These are phyloP conservation scores for Tor tambroides DNA, from an alignment of 2,113 vertebrate genomes.

Conservation along the genomic window DNA sequence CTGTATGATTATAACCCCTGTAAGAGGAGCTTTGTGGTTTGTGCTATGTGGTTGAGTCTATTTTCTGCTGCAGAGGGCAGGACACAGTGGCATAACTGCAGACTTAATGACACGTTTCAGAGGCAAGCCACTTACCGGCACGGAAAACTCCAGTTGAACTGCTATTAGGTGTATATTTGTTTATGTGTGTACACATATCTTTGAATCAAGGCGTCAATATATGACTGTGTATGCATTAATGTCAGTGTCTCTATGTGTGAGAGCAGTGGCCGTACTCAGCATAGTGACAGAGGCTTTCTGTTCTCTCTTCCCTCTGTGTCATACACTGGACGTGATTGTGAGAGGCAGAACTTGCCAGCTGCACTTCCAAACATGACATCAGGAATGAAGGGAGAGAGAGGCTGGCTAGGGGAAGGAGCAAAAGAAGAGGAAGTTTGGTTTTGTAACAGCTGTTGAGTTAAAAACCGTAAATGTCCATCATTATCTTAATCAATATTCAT, in stretches of 20 bases:
- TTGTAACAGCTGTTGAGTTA: not conserved
- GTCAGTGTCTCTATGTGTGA: conserved; percentile 37
- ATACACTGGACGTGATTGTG: conserved; percentile 66
- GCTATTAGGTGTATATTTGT: conserved; percentile 31
- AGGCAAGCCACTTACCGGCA: conserved; percentile 65
- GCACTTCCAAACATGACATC: conserved; percentile 71
- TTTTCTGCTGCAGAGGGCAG: conserved; percentile 72
- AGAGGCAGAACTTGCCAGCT: conserved; percentile 49
- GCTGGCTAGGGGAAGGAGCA: not conserved
- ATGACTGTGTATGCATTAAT: not conserved
- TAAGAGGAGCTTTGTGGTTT: conserved; percentile 69
- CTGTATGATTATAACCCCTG: conserved; percentile 69
- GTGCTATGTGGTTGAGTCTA: conserved; percentile 77
- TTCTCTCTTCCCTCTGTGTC: conserved; percentile 62
- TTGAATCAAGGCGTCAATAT: not conserved
- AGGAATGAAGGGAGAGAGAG: conserved; percentile 37
- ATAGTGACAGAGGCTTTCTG: conserved; percentile 60
- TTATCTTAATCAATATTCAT: conserved; percentile 34
- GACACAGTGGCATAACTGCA: conserved; percentile 72
- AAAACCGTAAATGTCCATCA: conserved; percentile 8
- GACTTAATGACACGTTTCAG: conserved; percentile 78
- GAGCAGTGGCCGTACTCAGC: conserved; percentile 62
- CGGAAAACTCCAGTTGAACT: conserved; percentile 53
- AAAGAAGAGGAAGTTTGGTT: conserved; percentile 17
- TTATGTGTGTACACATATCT: conserved; percentile 57